Conservation (phyloP, 2,113 vertebrate genomes). For the Poicephalus gulielmi region DNA sequence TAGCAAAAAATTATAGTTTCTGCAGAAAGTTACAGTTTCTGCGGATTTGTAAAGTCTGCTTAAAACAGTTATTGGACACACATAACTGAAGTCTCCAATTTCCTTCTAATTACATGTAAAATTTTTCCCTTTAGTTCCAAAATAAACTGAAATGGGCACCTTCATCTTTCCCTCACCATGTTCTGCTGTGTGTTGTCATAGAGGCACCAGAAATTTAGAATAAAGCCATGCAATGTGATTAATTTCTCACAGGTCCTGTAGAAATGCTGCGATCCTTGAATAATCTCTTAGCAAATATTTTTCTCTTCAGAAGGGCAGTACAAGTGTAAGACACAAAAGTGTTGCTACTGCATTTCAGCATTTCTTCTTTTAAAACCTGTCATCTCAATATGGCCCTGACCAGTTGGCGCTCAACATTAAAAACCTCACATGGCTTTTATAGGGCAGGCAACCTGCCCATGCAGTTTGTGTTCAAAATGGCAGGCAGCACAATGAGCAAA, state of each 20-base stretch:
- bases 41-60: neutral
- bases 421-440: rapidly evolving
- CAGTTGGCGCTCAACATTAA: neutral
- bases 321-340: neutral
- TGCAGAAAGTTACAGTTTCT: neutral
- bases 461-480: neutral
- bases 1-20: neutral
- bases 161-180: neutral
- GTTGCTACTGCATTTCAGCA: neutral
- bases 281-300: neutral
- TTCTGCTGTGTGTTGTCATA: neutral
- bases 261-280: neutral
- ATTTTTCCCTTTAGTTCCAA: neutral
- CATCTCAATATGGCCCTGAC: neutral
- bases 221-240: neutral
- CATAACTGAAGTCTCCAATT: neutral
- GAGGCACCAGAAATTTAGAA: neutral
- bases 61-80: neutral
- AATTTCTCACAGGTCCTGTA: neutral
- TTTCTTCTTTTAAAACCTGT: rapidly evolving
- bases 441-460: neutral
- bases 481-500: neutral
- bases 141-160: neutral
- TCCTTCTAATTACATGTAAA: neutral
- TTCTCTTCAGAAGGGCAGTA: neutral